Conservation (phyloP, 35 echinoderm and acorn worm genomes). For the Apostichopus californicus region DNA sequence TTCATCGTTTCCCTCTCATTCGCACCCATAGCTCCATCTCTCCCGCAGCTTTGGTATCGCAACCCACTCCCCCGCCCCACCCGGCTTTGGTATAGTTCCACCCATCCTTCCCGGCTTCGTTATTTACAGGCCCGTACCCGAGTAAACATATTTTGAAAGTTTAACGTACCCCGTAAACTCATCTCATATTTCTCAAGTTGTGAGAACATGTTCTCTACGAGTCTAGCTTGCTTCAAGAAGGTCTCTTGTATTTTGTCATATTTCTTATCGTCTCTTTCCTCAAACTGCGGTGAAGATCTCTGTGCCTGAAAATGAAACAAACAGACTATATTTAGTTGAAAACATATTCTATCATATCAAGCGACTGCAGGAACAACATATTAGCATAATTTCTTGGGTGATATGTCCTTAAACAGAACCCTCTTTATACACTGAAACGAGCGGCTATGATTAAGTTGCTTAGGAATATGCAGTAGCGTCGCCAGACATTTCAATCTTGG, state of each 20-base stretch:
- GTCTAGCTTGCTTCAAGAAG: not conserved
- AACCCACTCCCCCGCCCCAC: not conserved
- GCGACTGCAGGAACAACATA: too few relatives aligned
- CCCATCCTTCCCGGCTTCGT: not conserved
- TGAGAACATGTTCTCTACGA: not conserved
- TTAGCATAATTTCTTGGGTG: too few relatives aligned
- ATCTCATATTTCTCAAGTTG: slow-evolving; percentile 40
- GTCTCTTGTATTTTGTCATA: not conserved
- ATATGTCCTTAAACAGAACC: too few relatives aligned
- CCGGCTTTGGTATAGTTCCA: not conserved
- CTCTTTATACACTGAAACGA: too few relatives aligned
- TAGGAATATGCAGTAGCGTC: too few relatives aligned
- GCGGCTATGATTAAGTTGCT: too few relatives aligned
- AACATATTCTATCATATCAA: too few relatives aligned
- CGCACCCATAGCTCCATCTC: too few relatives aligned
- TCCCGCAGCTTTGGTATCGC: not conserved
- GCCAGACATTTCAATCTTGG: too few relatives aligned
- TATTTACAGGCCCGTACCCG: not conserved
- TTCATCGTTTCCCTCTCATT: too few relatives aligned
- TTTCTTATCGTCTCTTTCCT: not conserved
- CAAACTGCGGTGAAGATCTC: not conserved
- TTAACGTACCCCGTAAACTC: slow-evolving; percentile 16
- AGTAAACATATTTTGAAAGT: not conserved
- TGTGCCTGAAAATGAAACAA: not conserved
- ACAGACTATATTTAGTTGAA: too few relatives aligned